These are phyloP conservation scores for Bettongia penicillata DNA, from an alignment of 2,113 vertebrate genomes.

Conservation along the genomic window DNA sequence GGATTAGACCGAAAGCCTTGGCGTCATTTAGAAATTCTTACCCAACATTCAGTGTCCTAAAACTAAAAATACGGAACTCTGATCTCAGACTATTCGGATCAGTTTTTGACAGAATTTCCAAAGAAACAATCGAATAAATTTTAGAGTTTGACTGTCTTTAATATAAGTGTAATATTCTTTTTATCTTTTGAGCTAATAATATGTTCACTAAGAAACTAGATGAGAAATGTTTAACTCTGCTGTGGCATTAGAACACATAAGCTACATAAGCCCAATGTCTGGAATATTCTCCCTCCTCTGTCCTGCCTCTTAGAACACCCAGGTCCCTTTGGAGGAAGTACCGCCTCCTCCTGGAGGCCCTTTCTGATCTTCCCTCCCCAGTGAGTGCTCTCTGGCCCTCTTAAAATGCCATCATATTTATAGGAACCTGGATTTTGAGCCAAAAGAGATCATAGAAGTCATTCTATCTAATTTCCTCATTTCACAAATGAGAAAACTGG, in stretches of 20 bases:
- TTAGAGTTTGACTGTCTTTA: conserved; percentile 19
- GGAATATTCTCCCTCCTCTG: not conserved
- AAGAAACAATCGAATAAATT: not conserved
- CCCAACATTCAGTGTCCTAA: not conserved
- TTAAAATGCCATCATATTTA: not conserved
- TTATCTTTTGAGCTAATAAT: not conserved
- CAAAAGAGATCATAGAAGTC: not conserved
- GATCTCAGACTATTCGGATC: not conserved
- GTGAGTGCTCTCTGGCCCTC: not conserved
- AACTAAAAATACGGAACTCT: not conserved
- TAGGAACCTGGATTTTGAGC: not conserved
- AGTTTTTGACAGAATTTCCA: conserved; percentile 33
- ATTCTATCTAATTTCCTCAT: not conserved
- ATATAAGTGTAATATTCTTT: not conserved
- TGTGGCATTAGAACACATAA: not conserved
- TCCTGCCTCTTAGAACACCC: not conserved
- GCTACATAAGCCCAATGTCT: not conserved
- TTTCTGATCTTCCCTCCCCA: not conserved
- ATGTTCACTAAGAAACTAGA: not conserved
- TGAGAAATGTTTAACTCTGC: not conserved
- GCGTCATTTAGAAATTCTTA: not conserved
- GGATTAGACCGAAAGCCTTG: conserved; percentile 24
- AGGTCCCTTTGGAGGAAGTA: not conserved
- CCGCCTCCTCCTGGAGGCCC: not conserved
- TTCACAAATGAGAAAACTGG: not conserved